Base-by-base conservation (phyloP, 1,140 invertebrate genomes). In the Camponotus vicinus region DNA sequence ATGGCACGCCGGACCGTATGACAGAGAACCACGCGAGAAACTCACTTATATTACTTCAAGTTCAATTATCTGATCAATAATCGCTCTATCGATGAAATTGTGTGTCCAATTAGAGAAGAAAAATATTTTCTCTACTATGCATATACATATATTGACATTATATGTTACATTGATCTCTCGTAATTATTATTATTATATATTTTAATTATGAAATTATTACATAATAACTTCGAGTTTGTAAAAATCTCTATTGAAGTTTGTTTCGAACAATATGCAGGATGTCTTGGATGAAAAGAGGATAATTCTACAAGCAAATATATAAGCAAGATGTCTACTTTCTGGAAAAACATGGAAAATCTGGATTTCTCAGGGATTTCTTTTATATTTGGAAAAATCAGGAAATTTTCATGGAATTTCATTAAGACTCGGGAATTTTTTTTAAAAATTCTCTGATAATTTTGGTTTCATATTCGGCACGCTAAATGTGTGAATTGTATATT, bases 41-140 rank as follows among this genome's bases (percentile, higher is more conserved):
- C 37, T 70, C 34, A 57, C 21, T 70, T 66, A 34, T 45, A 77
- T 77, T 64, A 66, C 61, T 66, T 78, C 18, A 21, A 67, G n/a
- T 40, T 40, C n/a, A 18, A 67, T 67, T 21, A 67, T 42, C 57
- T 71, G n/a, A 55, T 57, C 49, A 2, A 55, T 21, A 55, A 37
- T 57, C 34, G 21, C 9, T 61, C 15, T 27, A 61, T 27, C 15
- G 40, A 42, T 27, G 3, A 49, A 64, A 21, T 27, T 78, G 13
- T 52, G 4, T 63, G 4, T 11, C 6, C 15, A 21, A 76, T 37
- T n/a, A 21, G 8, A 27, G 3, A 45, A 8, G 13, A 18, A 45
- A 59, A 73, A 37, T n/a, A 27, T 75, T 59, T 59, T 59, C 2
- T 18, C 7, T 59, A 11, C 6, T 21, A 59, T 21, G 18, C 2